phyloP scores from a whole-genome alignment of 2,888 invertebrate genomes.

The Heliconius erato region DNA sequence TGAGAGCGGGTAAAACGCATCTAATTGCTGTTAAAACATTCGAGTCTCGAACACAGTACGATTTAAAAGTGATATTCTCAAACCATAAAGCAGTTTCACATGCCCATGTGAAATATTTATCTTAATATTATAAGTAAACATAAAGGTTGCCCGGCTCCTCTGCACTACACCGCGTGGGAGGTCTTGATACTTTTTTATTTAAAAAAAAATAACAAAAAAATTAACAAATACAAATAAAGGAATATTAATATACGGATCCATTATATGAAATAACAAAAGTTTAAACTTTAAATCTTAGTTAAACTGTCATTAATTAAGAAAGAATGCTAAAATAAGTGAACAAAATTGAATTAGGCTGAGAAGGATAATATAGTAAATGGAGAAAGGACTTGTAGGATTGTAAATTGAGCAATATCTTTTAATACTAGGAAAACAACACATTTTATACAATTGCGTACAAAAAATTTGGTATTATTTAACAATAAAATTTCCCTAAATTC shows the following conservation, averaged over 20 bases:
- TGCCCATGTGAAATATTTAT: slow-evolving; percentile 84
- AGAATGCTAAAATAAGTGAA: background rate
- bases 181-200: slow-evolving; percentile 65
- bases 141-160: slow-evolving; percentile 67
- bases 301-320: background rate
- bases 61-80: slow-evolving; percentile 84
- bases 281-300: background rate
- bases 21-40: slow-evolving; percentile 85
- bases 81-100: slow-evolving; percentile 85
- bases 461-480: background rate
- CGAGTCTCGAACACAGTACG: slow-evolving; percentile 74
- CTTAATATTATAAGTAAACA: slow-evolving; percentile 86
- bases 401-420: no score
- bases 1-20: slow-evolving; percentile 79
- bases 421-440: no score
- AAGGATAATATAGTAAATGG: no score
- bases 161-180: slow-evolving; percentile 50
- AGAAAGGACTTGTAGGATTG: background rate
- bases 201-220: background rate
- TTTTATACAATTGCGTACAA: background rate
- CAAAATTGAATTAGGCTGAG: background rate
- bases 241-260: background rate
- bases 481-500: background rate
- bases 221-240: background rate
- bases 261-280: background rate